phyloP scores from a whole-genome alignment of 64 coral and sea anemone genomes.

The Pachyseris speciosa region DNA sequence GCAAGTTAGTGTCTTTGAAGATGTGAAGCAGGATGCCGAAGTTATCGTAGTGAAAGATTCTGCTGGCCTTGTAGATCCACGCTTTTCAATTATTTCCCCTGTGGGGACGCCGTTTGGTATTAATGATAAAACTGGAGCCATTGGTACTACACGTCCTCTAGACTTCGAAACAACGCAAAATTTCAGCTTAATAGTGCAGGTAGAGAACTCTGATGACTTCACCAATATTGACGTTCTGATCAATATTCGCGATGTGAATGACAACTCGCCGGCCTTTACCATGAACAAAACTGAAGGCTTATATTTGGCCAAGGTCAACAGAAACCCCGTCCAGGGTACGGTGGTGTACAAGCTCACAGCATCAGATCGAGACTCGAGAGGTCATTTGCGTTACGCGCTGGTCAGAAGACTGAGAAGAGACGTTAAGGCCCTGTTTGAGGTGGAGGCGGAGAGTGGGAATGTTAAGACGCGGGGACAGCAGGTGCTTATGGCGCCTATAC shows the following conservation, averaged over 20 bases:
- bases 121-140: constrained; percentile 39
- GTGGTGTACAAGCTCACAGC: constrained; percentile 71
- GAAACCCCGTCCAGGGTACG: constrained; percentile 71
- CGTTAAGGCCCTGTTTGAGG: constrained; percentile 57
- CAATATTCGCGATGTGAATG: constrained; percentile 79
- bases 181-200: constrained; percentile 70
- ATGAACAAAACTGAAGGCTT: constrained; percentile 62
- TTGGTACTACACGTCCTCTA: constrained; percentile 36
- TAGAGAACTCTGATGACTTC: constrained; percentile 21
- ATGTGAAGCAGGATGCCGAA: neutral
- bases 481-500: constrained; percentile 65
- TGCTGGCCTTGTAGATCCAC: constrained; percentile 33
- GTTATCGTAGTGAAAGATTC: constrained; percentile 57
- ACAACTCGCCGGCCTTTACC: constrained; percentile 80
- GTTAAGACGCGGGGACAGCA: constrained; percentile 66
- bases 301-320: constrained; percentile 65
- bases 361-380: constrained; percentile 76
- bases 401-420: constrained; percentile 24
- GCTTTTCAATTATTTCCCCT: constrained; percentile 77
- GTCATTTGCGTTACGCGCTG: constrained; percentile 66
- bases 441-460: constrained; percentile 67
- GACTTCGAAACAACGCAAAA: constrained; percentile 79
- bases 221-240: constrained; percentile 62
- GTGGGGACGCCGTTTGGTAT: constrained; percentile 65
- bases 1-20: constrained; percentile 51